Evolutionary conservation across 2,113 vertebrate species (phyloP).

Genomic region (Chloropsis cyanopogon): DNA sequence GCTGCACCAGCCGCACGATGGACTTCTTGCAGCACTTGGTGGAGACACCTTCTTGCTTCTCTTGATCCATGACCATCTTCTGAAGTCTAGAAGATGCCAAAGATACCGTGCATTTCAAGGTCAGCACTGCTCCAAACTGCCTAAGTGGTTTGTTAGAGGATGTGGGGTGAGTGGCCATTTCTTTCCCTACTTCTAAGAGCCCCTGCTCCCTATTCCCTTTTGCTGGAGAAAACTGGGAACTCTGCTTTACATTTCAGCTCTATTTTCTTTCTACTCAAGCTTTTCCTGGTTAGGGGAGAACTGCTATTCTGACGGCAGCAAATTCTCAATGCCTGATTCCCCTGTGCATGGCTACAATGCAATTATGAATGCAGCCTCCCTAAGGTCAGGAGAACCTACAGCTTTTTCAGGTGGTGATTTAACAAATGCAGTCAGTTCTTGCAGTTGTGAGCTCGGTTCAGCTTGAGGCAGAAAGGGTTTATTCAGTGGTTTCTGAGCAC

Average conservation of each 20-base stretch:
- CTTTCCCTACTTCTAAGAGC: neutral
- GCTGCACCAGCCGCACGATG: slow-evolving; percentile 83
- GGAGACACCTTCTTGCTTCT: slow-evolving; percentile 85
- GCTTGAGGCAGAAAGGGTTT: neutral
- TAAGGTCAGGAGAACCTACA: neutral
- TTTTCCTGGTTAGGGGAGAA: neutral
- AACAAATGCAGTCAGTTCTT: neutral
- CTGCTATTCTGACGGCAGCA: neutral
- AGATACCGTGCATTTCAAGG: neutral
- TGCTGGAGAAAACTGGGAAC: neutral
- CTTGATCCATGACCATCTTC: slow-evolving; percentile 91
- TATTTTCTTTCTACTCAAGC: neutral
- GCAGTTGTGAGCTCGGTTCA: neutral
- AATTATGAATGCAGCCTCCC: neutral
- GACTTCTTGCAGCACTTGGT: slow-evolving; percentile 95
- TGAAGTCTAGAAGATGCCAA: slow-evolving; percentile 78
- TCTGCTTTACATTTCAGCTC: neutral
- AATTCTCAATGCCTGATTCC: neutral
- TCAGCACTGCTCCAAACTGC: neutral
- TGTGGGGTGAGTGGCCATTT: neutral
- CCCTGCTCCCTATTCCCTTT: neutral
- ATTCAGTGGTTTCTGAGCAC: neutral
- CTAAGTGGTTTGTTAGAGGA: neutral
- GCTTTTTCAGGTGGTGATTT: neutral
- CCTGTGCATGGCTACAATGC: neutral